A percentile compares a stretch with the other conserved stretches of the same genome.
These are phyloP conservation scores for Hydrozoanthus tunicans DNA, from an alignment of 64 coral and sea anemone species.

Conservation along the genomic window DNA sequence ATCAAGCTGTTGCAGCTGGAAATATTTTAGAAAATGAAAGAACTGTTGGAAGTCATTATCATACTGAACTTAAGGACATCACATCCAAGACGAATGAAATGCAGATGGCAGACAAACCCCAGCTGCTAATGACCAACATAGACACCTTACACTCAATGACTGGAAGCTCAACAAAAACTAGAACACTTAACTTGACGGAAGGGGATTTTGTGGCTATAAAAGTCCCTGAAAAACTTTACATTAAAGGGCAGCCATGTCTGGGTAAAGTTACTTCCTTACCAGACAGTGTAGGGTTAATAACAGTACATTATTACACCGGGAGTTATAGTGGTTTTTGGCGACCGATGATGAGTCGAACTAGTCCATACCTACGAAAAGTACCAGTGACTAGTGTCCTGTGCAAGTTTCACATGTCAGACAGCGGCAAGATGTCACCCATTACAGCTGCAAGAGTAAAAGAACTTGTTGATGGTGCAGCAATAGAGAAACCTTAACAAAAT, in stretches of 20 bases:
- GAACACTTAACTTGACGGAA: slow-evolving; percentile 50
- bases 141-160: background rate
- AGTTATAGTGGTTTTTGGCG: slow-evolving; percentile 83
- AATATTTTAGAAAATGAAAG: slow-evolving; percentile 28
- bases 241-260: slow-evolving; percentile 95
- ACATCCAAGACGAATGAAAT: slow-evolving; percentile 62
- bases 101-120: slow-evolving; percentile 17
- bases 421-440: slow-evolving; percentile 85
- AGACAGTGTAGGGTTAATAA: slow-evolving; percentile 69
- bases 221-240: slow-evolving; percentile 91
- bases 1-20: background rate
- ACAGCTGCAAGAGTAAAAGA: slow-evolving; percentile 74
- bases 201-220: slow-evolving; percentile 92
- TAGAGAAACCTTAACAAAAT: background rate
- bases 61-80: slow-evolving; percentile 33
- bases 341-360: slow-evolving; percentile 98
- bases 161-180: background rate
- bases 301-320: slow-evolving; percentile 93
- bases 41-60: slow-evolving; percentile 12
- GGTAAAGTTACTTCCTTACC: slow-evolving; percentile 72
- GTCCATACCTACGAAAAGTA: slow-evolving; percentile 94
- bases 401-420: slow-evolving; percentile 75
- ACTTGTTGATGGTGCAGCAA: slow-evolving; percentile 66
- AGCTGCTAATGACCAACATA: background rate
- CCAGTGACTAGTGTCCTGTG: slow-evolving; percentile 70